These are phyloP conservation scores for Antechinus flavipes DNA, from an alignment of 2,113 vertebrate species.

Conservation along the genomic window DNA sequence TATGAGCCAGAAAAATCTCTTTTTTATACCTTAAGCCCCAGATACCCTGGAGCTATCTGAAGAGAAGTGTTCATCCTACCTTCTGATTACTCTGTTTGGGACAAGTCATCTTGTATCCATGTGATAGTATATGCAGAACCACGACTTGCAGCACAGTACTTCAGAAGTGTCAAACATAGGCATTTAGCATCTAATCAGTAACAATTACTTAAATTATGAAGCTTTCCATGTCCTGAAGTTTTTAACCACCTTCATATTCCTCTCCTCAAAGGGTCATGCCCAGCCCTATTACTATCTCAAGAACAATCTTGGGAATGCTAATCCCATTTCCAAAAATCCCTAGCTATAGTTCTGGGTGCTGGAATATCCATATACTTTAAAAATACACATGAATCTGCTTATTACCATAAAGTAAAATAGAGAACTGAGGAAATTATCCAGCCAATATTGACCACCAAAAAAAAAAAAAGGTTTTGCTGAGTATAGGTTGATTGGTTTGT, in stretches of 20 bases:
- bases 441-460: background rate
- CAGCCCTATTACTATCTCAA: background rate
- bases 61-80: background rate
- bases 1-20: background rate
- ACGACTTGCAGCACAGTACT: background rate
- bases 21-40: background rate
- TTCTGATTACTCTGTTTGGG: background rate
- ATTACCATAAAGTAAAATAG: background rate
- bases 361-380: background rate
- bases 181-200: too few relatives aligned
- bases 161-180: background rate
- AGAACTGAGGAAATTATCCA: background rate
- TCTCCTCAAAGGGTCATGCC: background rate
- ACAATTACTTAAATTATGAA: background rate
- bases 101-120: background rate
- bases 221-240: background rate
- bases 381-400: conserved; percentile 10
- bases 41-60: background rate
- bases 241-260: background rate
- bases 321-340: background rate
- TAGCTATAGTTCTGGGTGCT: background rate
- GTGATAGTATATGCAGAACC: background rate
- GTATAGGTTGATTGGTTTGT: background rate
- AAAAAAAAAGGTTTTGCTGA: background rate
- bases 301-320: background rate